Conservation (phyloP, 1,140 invertebrate genomes). For the Helicorthomorpha holstii region DNA sequence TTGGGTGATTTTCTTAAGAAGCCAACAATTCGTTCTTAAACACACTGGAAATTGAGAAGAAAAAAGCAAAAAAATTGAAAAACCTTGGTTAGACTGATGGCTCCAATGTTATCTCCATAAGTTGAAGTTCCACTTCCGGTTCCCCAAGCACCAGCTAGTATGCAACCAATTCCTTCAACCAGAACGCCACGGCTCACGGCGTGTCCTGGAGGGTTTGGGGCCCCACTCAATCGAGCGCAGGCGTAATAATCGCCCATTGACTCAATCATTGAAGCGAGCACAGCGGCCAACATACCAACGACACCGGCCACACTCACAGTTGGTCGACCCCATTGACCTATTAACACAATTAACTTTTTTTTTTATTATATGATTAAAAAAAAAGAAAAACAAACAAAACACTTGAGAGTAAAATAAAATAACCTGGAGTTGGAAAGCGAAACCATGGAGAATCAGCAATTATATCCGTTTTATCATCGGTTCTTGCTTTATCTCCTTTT, state of each 20-base stretch:
- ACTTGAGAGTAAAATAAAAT: not conserved
- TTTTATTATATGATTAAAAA: not conserved
- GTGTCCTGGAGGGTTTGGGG: slow-evolving; percentile 60
- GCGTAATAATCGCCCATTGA: slow-evolving; percentile 80
- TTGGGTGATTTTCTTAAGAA: slow-evolving; percentile 1
- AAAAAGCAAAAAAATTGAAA: too few relatives aligned
- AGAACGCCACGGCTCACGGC: slow-evolving; percentile 73
- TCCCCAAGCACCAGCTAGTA: slow-evolving; percentile 64
- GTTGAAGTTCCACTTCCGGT: slow-evolving; percentile 71
- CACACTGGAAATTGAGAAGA: too few relatives aligned
- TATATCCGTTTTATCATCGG: slow-evolving; percentile 55
- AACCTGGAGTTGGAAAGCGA: slow-evolving; percentile 55
- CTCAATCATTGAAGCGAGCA: slow-evolving; percentile 66
- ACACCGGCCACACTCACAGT: slow-evolving; percentile 55
- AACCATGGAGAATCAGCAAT: slow-evolving; percentile 61
- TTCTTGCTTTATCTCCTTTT: slow-evolving; percentile 48
- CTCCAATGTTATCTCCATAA: slow-evolving; percentile 75
- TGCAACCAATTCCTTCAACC: slow-evolving; percentile 62
- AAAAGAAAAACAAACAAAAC: not conserved
- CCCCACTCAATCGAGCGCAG: slow-evolving; percentile 60
- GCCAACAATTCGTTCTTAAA: too few relatives aligned
- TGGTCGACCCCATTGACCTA: slow-evolving; percentile 69
- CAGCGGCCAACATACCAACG: slow-evolving; percentile 64
- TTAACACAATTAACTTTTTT: slow-evolving; percentile 8
- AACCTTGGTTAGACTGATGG: slow-evolving; percentile 50